Evolutionary conservation across 2,113 vertebrate species (phyloP).

Genomic region (Glaucomys volans): DNA sequence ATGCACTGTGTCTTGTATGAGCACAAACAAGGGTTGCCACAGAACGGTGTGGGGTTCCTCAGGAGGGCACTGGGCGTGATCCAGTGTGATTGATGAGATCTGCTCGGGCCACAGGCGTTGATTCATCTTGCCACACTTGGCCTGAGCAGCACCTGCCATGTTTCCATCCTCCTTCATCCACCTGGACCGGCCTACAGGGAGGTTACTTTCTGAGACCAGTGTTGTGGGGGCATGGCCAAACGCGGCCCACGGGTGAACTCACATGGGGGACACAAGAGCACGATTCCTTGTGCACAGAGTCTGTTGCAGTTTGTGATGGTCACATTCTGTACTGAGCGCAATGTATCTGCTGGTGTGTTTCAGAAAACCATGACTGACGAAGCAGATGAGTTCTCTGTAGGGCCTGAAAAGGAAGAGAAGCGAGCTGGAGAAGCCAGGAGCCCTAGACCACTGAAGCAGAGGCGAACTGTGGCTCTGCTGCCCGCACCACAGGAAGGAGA

Average conservation of each 20-base stretch:
- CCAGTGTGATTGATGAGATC: background rate
- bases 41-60: background rate
- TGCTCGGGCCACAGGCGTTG: background rate
- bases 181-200: background rate
- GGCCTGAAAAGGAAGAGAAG: slow-evolving; percentile 92
- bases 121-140: background rate
- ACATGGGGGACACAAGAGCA: background rate
- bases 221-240: background rate
- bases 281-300: background rate
- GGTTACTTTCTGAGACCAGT: background rate
- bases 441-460: slow-evolving; percentile 87
- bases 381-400: slow-evolving; percentile 92
- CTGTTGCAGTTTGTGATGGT: background rate
- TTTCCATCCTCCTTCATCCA: background rate
- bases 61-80: no score
- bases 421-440: slow-evolving; percentile 87
- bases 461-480: slow-evolving; percentile 89
- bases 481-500: slow-evolving; percentile 84
- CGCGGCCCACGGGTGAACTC: background rate
- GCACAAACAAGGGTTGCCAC: background rate
- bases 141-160: background rate
- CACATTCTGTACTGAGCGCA: background rate
- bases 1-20: no score
- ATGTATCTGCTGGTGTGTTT: background rate
- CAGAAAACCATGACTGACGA: slow-evolving; percentile 96